phyloP scores from a whole-genome alignment of 2,113 vertebrate genomes.

The Nyctibius bracteatus region DNA sequence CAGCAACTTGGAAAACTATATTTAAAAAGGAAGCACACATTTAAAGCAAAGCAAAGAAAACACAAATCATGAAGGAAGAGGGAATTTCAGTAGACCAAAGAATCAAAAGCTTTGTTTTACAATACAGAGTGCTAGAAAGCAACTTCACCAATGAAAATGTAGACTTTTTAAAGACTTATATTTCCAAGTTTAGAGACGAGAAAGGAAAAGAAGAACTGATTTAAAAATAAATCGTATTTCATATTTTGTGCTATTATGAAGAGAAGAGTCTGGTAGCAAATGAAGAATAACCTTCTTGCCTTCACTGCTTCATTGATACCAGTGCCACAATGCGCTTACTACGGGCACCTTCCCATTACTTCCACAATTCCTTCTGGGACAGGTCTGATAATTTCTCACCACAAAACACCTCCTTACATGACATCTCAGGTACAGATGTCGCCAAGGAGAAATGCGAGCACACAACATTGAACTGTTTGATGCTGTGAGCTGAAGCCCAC shows the following conservation, averaged over 20 bases:
- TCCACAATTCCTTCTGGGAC: not conserved
- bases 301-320: fast-evolving
- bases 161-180: not conserved
- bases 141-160: not conserved
- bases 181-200: not conserved
- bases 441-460: not conserved
- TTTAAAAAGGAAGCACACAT: conserved; percentile 72
- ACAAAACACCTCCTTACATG: not conserved
- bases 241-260: not conserved
- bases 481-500: not conserved
- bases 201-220: not conserved
- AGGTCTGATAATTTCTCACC: not conserved
- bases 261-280: not conserved
- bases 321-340: fast-evolving
- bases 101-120: not conserved
- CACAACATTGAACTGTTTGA: not conserved
- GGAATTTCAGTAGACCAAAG: conserved; percentile 8
- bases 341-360: not conserved
- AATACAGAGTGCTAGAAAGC: fast-evolving
- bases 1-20: conserved; percentile 71
- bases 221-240: not conserved
- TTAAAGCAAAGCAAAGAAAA: conserved; percentile 61
- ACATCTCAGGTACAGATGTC: not conserved
- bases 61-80: conserved; percentile 32
- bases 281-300: not conserved